A percentile compares a stretch with the other conserved stretches of the same genome.
Conservation (phyloP, 1,140 invertebrate species). For the Scaptodrosophila lebanonensis region DNA sequence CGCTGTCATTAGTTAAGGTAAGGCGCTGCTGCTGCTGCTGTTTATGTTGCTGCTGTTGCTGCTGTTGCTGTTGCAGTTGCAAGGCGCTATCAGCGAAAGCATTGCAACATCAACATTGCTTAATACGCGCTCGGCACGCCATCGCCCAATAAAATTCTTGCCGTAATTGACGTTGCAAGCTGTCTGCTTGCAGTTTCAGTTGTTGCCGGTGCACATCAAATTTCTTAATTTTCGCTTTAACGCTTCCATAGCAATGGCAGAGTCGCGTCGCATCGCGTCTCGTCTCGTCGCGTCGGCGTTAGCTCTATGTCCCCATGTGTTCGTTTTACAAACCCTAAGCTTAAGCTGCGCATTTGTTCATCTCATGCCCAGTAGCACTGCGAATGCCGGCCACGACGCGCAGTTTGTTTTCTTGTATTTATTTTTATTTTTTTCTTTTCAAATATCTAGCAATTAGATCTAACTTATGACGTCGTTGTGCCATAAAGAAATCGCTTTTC, state of each 20-base stretch:
- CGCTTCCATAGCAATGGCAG: too few species aligned
- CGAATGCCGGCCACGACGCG: constrained; percentile 17
- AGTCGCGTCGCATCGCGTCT: too few species aligned
- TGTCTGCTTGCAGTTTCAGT: not conserved
- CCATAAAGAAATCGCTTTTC: constrained; percentile 70
- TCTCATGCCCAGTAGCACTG: not conserved
- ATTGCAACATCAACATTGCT: constrained; percentile 20
- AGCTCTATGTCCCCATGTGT: too few species aligned
- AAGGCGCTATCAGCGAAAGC: constrained; percentile 5
- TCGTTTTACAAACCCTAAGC: not conserved
- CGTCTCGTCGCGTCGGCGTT: too few species aligned
- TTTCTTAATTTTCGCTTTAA: constrained; percentile 62
- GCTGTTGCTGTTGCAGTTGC: not conserved
- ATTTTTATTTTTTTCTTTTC: not conserved
- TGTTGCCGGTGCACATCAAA: constrained; percentile 37
- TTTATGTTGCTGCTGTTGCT: not conserved
- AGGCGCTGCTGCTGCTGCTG: too few species aligned
- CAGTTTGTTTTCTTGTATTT: constrained; percentile 46
- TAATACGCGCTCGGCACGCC: constrained; percentile 60
- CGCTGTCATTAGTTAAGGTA: too few species aligned
- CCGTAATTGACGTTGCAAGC: constrained; percentile 39
- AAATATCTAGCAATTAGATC: constrained; percentile 71
- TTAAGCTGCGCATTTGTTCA: too few species aligned
- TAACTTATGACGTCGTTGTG: constrained; percentile 69
- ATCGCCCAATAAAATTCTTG: constrained; percentile 67